Percentiles rank a stretch among this genome's conserved stretches.
These are phyloP conservation scores for Lepidochrysops patricia DNA, from an alignment of 2,888 invertebrate species.

Conservation along the genomic window DNA sequence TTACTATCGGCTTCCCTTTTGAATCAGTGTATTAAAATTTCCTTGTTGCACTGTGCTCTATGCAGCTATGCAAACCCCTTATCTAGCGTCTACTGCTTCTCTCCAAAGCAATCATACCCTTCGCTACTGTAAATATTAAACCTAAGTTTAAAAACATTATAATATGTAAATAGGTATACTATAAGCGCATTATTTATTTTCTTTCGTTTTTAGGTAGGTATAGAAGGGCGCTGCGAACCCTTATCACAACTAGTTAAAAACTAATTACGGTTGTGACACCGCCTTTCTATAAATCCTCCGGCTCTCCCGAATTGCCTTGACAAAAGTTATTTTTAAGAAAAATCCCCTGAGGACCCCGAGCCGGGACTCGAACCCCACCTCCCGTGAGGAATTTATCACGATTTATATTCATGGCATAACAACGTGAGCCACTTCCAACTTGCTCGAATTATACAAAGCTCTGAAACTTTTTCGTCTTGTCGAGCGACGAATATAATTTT, in stretches of 20 bases:
- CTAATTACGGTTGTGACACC: slow-evolving; percentile 74
- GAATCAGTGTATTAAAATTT: no score
- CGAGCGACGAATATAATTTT: not conserved
- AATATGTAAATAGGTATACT: no score
- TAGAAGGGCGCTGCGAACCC: slow-evolving; percentile 54
- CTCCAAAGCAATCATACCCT: no score
- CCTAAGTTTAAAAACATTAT: no score
- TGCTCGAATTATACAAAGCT: slow-evolving; percentile 55
- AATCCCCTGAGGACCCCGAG: slow-evolving; percentile 64
- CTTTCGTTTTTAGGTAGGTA: not conserved
- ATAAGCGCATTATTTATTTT: no score
- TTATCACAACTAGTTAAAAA: slow-evolving; percentile 75
- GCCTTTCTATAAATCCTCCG: slow-evolving; percentile 69
- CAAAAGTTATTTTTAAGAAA: slow-evolving; percentile 75
- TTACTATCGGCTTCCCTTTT: no score
- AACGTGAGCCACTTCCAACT: slow-evolving; percentile 69
- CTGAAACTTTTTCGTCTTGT: slow-evolving; percentile 31
- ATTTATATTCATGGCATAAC: slow-evolving; percentile 76
- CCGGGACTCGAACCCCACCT: slow-evolving; percentile 30
- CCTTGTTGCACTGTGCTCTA: no score
- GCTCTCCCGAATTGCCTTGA: slow-evolving; percentile 70
- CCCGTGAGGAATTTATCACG: slow-evolving; percentile 74
- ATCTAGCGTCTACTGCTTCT: no score
- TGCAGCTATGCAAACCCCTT: no score
- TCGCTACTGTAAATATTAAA: no score